Evolutionary conservation across 2,797 vertebrate species (phyloP), one percentile per base, ranked within the genome.

Genomic region (Phataginus tricuspis): DNA sequence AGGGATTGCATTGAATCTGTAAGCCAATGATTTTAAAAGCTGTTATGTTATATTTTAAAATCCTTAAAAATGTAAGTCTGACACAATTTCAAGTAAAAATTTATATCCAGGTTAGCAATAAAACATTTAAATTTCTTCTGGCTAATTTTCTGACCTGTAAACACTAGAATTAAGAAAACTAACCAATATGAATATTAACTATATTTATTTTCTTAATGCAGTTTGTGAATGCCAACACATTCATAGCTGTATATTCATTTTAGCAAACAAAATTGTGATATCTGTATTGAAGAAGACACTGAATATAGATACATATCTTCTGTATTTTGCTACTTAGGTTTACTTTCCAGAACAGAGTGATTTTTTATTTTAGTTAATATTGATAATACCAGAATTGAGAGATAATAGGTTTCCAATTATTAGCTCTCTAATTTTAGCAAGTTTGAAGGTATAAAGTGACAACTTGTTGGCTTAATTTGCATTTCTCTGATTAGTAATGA

Each of bases 31-130:
- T 53, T 93, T 94, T 94, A 72, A 63, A 97, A 93, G 69, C 39
- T 77, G 10, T 45, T 34, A 0, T 39, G 25, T 74, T 94, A 57
- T 68, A 68, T 83, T 91, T 94, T 69, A 68, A 86, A 93, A 68
- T 72, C 4, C 37, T 95, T 59, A 53, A 82, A 91, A 93, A 89
- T 45, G 7, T 25, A 84, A 39, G 7, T 86, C 57, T 75, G 51
- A 71, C 51, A 94, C 29, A 93, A 39, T 91, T 94, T 83, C 10
- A 89, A 82, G 53, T 88, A 89, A 97, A 95, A 72, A 49, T 92
- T 59, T 78, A 14, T 78, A 59, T 84, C 29, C 14, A 29, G 21
- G 9, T 96, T 86, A 86, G 29, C 57, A 83, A 23, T 84, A 88
- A 90, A 64, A 51, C 53, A 83, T 66, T 53, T 59, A 74, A 51